Evolutionary conservation across 2,888 invertebrate genomes (phyloP).

Genomic region (Pecten maximus): DNA sequence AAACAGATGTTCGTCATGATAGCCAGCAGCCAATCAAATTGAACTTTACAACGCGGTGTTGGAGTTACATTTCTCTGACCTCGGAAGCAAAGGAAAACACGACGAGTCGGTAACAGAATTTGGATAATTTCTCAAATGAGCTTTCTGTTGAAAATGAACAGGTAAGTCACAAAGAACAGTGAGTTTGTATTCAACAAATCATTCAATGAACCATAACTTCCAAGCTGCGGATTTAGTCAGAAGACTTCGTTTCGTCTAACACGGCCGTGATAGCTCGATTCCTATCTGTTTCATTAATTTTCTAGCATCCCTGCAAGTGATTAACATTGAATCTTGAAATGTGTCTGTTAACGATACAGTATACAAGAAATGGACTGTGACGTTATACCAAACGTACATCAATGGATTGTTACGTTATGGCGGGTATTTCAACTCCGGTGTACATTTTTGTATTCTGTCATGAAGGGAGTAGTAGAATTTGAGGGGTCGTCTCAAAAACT

Average conservation of each 20-base stretch:
- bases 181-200: background rate
- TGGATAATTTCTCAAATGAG: background rate
- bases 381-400: background rate
- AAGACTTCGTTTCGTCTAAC: background rate
- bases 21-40: conserved; percentile 39
- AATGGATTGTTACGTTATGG: conserved; percentile 7
- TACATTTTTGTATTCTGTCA: conserved; percentile 15
- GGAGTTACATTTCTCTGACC: conserved; percentile 46
- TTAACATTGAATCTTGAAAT: background rate
- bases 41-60: conserved; percentile 44
- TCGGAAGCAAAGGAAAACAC: conserved; percentile 52
- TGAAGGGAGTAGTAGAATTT: background rate
- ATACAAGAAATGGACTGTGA: background rate
- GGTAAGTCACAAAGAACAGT: background rate
- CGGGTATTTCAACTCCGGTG: conserved; percentile 15
- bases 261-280: background rate
- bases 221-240: background rate
- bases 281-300: background rate
- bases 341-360: background rate
- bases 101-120: conserved; percentile 33
- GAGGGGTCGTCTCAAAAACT: background rate
- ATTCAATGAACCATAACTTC: background rate
- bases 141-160: background rate
- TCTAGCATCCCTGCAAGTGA: background rate
- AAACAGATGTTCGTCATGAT: conserved; percentile 6